Evolutionary conservation across 2,888 invertebrate species (phyloP), one percentile per base, ranked within the genome.

Genomic region (Bibio marci): DNA sequence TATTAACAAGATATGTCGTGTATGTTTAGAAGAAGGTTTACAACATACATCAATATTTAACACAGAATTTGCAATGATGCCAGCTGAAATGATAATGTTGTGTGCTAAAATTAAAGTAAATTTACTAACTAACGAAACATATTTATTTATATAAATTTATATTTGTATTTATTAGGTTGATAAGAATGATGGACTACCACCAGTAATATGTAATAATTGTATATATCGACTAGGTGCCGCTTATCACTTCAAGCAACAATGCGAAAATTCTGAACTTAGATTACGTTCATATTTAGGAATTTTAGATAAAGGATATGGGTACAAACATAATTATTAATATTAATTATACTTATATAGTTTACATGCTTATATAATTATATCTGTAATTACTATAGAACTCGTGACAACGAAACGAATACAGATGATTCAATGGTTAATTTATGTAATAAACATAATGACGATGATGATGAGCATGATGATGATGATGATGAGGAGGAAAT

Each of bases 191-290:
- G 72, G 72, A 4, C 48, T 73, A 28, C 72, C 73, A 2, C 65
- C 71, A 25, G 69, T 69, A 41, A 67, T 73, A 48, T 73, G 73
- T 45, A 71, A 71, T 44, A 72, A 71, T 47, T 73, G 73, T 48
- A 64, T 71, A 7, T 73, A 72, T 44, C 67, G 73, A 38, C 49
- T 73, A 18, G 72, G 73, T 5, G 66, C 71, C 22, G 70, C 72
- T 1, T 73, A 71, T 50, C 71, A 73, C 48, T 73, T 73, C 44
- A 73, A 73, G 48, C 72, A 72, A 46, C 69, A 72, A 17, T 70
- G 69, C 49, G 71, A 71, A 51, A 71, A 67, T 48, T 68, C 71
- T 2, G 71, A 73, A 48, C 52, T 70, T 39, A 58, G 72, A 33
- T 48, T 73, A 33, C 57, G 72, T 33, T 70, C 71, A 46, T 70